phyloP scores from a whole-genome alignment of 2,888 invertebrate genomes.

The Luperina testacea region DNA sequence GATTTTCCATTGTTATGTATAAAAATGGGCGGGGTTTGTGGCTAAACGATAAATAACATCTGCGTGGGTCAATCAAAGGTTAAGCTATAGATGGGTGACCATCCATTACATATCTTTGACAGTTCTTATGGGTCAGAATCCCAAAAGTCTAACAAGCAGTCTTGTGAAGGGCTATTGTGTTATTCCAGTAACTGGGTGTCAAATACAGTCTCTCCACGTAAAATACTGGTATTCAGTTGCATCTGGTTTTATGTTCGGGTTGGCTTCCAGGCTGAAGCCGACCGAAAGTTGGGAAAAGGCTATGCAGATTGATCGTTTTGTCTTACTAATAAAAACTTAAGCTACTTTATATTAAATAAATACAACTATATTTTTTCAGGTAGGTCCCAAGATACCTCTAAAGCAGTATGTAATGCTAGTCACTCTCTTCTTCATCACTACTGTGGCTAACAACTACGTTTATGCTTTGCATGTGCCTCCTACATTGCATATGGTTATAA shows the following conservation, averaged over 20 bases:
- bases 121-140: background rate
- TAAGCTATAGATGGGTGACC: background rate
- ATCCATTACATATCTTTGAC: background rate
- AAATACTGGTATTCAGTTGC: background rate
- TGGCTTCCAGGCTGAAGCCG: background rate
- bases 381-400: constrained; percentile 83
- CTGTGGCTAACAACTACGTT: constrained; percentile 87
- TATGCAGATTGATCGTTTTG: background rate
- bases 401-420: constrained; percentile 83
- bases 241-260: background rate
- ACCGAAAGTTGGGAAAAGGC: background rate
- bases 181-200: background rate
- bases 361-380: constrained; percentile 75
- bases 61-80: background rate
- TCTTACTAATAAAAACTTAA: background rate
- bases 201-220: background rate
- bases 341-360: background rate
- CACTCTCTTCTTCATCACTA: constrained; percentile 84
- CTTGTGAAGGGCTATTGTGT: background rate
- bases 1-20: background rate
- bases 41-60: background rate
- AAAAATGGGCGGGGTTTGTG: background rate
- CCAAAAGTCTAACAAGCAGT: background rate
- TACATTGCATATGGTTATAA: constrained; percentile 88
- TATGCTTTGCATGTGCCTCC: constrained; percentile 88